Evolutionary conservation across 2,797 vertebrate species (phyloP).

Genomic region (Megalops cyprinoides): DNA sequence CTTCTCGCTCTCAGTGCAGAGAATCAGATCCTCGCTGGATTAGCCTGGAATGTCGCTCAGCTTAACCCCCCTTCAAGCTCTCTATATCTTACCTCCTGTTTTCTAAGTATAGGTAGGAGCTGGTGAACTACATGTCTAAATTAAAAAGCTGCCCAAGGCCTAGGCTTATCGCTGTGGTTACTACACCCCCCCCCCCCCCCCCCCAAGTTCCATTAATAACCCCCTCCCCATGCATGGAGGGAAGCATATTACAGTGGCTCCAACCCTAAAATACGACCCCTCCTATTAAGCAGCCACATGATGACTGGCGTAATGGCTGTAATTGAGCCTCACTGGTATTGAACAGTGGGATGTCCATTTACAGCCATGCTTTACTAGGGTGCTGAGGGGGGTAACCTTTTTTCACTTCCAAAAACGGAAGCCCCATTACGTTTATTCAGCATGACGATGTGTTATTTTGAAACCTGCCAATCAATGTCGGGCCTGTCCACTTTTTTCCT

Average conservation of each 20-base stretch:
- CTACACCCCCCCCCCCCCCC: neutral
- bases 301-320: no score
- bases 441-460: neutral
- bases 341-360: no score
- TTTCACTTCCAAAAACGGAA: no score
- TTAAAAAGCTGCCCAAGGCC: neutral
- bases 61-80: no score
- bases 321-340: no score
- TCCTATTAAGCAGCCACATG: no score
- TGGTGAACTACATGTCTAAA: neutral
- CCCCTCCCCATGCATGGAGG: neutral
- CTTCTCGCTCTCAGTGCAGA: neutral
- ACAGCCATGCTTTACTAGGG: no score
- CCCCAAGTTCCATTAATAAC: neutral
- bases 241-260: neutral
- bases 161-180: neutral
- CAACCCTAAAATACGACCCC: neutral
- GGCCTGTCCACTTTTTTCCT: neutral
- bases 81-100: no score
- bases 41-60: conserved; percentile 61
- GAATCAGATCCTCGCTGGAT: conserved; percentile 50
- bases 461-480: neutral
- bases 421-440: neutral
- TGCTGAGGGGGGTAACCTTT: no score
- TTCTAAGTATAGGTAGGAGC: neutral